Conservation (phyloP, 2,888 invertebrate species). For the Caenorhabditis sp. region DNA sequence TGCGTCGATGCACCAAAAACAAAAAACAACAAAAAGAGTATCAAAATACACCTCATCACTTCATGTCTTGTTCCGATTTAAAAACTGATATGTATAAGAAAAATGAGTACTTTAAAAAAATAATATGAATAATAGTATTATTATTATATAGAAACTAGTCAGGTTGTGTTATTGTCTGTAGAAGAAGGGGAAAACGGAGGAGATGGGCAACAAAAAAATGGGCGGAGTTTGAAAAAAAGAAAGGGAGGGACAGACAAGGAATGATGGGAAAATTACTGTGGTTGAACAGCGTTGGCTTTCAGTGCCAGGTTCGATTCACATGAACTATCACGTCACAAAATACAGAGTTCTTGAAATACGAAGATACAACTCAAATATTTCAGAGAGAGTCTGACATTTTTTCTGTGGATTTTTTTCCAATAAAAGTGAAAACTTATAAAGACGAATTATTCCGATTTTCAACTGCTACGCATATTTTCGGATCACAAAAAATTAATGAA, state of each 20-base stretch:
- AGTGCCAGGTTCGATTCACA: too few relatives aligned
- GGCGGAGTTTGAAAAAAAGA: not conserved
- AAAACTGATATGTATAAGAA: not conserved
- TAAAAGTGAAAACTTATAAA: too few relatives aligned
- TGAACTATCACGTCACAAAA: too few relatives aligned
- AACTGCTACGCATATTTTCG: too few relatives aligned
- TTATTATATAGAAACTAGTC: not conserved
- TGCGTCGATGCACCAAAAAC: not conserved
- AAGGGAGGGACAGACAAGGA: not conserved
- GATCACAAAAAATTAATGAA: too few relatives aligned
- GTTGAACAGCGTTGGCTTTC: too few relatives aligned
- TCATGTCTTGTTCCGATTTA: too few relatives aligned
- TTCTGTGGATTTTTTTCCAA: too few relatives aligned
- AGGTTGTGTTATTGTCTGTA: not conserved
- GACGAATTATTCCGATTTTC: too few relatives aligned
- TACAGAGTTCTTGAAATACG: too few relatives aligned
- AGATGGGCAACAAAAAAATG: not conserved
- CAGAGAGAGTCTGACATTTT: too few relatives aligned
- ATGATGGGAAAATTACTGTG: conserved; percentile 1
- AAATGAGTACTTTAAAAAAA: not conserved
- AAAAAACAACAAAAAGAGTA: not conserved
- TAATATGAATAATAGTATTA: not conserved
- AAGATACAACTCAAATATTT: too few relatives aligned
- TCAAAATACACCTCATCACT: not conserved
- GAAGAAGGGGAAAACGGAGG: not conserved